Evolutionary conservation across 2,797 vertebrate genomes (phyloP).

Genomic region (Acanthis flammea): DNA sequence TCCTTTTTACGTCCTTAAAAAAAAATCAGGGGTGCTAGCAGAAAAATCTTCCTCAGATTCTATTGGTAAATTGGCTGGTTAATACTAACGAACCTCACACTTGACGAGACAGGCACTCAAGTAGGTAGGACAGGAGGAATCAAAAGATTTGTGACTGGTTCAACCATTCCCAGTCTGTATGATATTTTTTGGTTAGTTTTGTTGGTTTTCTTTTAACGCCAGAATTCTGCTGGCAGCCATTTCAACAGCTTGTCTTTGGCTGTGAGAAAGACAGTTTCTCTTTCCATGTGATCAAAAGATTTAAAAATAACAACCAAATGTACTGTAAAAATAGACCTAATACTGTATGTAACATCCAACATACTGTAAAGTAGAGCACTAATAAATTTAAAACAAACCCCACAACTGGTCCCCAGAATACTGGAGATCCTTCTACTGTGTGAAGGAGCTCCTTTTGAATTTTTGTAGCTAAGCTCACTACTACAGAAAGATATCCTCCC

Average conservation of each 20-base stretch:
- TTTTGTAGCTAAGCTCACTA: background rate
- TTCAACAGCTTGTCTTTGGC: constrained; percentile 48
- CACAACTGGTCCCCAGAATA: background rate
- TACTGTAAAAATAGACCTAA: background rate
- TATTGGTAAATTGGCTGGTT: background rate
- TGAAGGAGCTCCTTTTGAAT: background rate
- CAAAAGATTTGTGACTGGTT: background rate
- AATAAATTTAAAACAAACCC: background rate
- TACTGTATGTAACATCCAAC: background rate
- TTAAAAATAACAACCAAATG: background rate
- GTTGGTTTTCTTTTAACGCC: background rate
- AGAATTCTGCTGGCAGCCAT: constrained; percentile 28
- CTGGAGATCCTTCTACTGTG: background rate
- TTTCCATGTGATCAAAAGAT: background rate
- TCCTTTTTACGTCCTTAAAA: background rate
- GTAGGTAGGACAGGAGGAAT: background rate
- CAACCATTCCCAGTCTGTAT: background rate
- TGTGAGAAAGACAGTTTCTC: constrained; percentile 6
- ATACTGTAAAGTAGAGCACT: background rate
- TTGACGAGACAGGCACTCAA: background rate
- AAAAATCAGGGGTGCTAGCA: background rate
- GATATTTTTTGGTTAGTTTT: background rate
- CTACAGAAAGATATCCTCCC: background rate
- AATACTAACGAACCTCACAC: background rate
- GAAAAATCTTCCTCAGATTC: background rate